A percentile compares a stretch with the other conserved stretches of the same genome.
phyloP scores from a whole-genome alignment of 2,888 invertebrate species.

The Julus scanicus region DNA sequence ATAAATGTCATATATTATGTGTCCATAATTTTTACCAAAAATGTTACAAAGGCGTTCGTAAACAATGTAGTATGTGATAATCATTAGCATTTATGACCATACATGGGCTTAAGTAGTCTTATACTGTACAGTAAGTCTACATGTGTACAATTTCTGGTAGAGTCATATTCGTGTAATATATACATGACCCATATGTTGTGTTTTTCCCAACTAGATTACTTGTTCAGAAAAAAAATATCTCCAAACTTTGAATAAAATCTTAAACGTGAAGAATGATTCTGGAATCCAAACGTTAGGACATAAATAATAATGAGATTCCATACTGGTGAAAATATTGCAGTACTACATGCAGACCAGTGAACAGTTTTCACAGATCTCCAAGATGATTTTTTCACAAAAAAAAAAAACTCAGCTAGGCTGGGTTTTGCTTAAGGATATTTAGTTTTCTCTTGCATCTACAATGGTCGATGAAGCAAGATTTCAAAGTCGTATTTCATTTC shows the following conservation, averaged over 20 bases:
- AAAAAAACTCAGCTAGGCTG: neutral
- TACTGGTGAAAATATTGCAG: neutral
- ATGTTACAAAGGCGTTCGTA: too few relatives aligned
- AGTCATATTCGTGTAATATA: too few relatives aligned
- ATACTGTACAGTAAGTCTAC: too few relatives aligned
- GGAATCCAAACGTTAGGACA: neutral
- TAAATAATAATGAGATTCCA: neutral
- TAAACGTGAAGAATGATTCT: neutral
- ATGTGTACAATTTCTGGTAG: too few relatives aligned
- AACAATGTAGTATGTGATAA: too few relatives aligned
- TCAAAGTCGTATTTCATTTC: slow-evolving; percentile 8
- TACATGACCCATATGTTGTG: too few relatives aligned
- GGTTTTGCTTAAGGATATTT: neutral
- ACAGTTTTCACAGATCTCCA: neutral
- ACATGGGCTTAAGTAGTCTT: too few relatives aligned
- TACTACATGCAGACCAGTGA: neutral
- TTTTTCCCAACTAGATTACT: too few relatives aligned
- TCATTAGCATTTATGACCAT: too few relatives aligned
- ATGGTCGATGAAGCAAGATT: slow-evolving; percentile 19
- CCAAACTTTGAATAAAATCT: neutral
- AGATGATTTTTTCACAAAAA: neutral
- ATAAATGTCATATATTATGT: too few relatives aligned
- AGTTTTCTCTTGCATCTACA: neutral
- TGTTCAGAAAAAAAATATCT: neutral
- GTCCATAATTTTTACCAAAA: too few relatives aligned